Base-by-base conservation (phyloP, 2,797 vertebrate genomes). In the Epinephelus awoara region DNA sequence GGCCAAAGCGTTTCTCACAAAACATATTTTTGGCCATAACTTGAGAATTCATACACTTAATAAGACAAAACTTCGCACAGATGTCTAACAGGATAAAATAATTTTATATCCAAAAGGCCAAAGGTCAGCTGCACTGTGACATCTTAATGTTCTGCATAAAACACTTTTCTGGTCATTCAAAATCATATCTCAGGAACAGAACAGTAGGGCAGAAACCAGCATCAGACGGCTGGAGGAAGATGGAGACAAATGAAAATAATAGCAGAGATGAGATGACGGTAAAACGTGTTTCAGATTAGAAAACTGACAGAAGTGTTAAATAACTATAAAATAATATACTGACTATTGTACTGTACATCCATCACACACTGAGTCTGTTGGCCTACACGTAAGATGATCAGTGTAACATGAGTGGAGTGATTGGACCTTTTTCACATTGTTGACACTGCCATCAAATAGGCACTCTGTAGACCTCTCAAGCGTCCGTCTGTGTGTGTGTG, bases 401-500 rank as follows among this genome's bases (percentile, higher is more conserved):
- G 38, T 67, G 29, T 23, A 44, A 55, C 68, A 21, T 54, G 21
- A 74, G 66, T 46, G 44, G 34, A 71, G 67, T 55, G 4, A 67
- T 23, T 21, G 27, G 61, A 27, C 25, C 58, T 51, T 51, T 57
- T 70, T 65, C 25, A 25, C 55, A 47, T 62, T 71, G 61, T 66
- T 69, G 34, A 69, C 64, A 51, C 67, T 10, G 49, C 72, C 67
- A 58, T 64, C 71, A 67, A 23, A 67, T 25, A 34, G 34, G 19
- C 49, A 46, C 58, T 59, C 61, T 58, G 5, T 52, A 12, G 23
- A 23, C 54, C 57, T 68, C 56, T 68, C 49, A 59, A 27, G 46
- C 9, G 13, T 5, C 56, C 40, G 47, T 12, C 51, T 15, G 27
- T 27, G 27, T 27, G 27, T 27, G 27, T 27, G 27, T 27, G 29